Base-by-base conservation (phyloP, 2,888 invertebrate species). In the Volucella inanis region DNA sequence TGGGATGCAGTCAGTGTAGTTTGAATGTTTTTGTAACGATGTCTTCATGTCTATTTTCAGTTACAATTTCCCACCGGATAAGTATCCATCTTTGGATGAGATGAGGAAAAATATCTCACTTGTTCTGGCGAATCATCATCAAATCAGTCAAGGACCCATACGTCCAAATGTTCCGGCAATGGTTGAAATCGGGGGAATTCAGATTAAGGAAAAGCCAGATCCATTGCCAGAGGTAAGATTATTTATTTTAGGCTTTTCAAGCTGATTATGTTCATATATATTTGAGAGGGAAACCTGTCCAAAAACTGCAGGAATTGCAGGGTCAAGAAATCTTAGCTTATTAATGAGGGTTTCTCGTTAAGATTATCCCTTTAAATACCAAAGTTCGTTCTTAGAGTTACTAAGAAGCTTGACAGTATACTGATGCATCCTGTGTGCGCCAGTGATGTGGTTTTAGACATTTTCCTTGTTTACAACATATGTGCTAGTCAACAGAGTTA, bases 101-200 rank as follows among this genome's bases (percentile, higher is more conserved):
- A 87, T 89, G 50, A 77, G 82, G 14, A 88, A 87, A 78, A 90
- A 90, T 71, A 70, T 90, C 8, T 90, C 90, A 1, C 84, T 90
- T 8, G 87, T 90, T 0, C 74, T 90, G 9, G 70, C 87, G 14
- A 90, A 89, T 77, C 79, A 88, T 71, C 90, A 90, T 70, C 89
- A 89, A 62, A 89, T 90, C 64, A 89, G 88, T 43, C 88, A 89
- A 52, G 89, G 90, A 8, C 89, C 88, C 12, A 88, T 90, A 11
- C 87, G 89, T 14, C 89, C 90, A 8, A 87, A 88, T 83, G 89
- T 90, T 0, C 90, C 90, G 2, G 88, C 88, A 11, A 57, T 90
- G 38, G 87, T 90, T 14, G 89, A 90, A 88, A 88, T 90, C 22
- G 90, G 90, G 15, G 90, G 90, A 15, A 89, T 90, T 68, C 89